Evolutionary conservation across 2,888 invertebrate genomes (phyloP).

Genomic region (Zele albiditarsus): DNA sequence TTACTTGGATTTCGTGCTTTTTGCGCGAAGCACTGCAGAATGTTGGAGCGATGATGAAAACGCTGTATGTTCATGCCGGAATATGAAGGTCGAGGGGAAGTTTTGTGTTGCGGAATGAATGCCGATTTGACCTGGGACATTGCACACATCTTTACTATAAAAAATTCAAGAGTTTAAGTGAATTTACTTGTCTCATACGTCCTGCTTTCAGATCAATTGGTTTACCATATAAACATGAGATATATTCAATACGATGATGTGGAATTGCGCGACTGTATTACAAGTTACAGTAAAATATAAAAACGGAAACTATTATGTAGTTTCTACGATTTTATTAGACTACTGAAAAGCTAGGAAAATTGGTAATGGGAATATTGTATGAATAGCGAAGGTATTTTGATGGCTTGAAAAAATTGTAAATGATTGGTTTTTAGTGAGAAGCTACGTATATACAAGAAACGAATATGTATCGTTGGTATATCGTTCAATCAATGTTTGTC

Average conservation of each 20-base stretch:
- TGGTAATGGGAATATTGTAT: constrained; percentile 18
- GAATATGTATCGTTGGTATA: constrained; percentile 53
- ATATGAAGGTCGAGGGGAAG: constrained; percentile 44
- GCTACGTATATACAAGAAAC: constrained; percentile 50
- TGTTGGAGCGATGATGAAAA: constrained; percentile 52
- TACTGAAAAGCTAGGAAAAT: constrained; percentile 25
- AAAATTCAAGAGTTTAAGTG: constrained; percentile 49
- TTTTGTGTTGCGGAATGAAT: constrained; percentile 48
- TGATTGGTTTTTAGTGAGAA: constrained; percentile 49
- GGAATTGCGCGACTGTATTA: not conserved
- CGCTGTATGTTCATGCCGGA: constrained; percentile 47
- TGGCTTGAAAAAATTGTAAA: constrained; percentile 56
- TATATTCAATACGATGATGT: not conserved
- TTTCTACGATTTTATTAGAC: not conserved
- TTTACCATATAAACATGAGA: constrained; percentile 45
- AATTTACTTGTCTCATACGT: constrained; percentile 52
- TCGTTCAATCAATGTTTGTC: constrained; percentile 54
- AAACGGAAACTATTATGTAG: not conserved
- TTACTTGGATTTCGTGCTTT: constrained; percentile 52
- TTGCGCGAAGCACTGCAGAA: constrained; percentile 57
- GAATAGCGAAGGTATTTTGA: constrained; percentile 54
- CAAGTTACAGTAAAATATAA: not conserved
- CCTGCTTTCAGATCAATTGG: constrained; percentile 58
- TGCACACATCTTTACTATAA: constrained; percentile 46
- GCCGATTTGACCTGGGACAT: constrained; percentile 58